phyloP scores from a whole-genome alignment of 2,888 invertebrate genomes.

The Hoplodrina ambigua region DNA sequence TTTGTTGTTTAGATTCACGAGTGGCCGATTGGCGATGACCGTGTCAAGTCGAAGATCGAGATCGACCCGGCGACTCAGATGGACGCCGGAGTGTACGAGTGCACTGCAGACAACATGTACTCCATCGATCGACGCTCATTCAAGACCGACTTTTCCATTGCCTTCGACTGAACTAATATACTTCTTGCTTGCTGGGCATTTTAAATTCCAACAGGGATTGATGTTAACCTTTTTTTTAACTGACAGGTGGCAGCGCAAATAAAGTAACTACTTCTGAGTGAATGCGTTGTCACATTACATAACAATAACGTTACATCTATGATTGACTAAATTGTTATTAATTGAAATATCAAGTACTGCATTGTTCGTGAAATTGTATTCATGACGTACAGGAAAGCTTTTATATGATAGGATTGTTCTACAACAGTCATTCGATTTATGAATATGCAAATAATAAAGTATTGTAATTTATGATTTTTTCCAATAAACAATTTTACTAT shows the following conservation, averaged over 20 bases:
- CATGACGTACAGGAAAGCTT: slow-evolving; percentile 9
- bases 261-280: slow-evolving; percentile 7
- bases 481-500: slow-evolving; percentile 35
- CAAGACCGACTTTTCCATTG: slow-evolving; percentile 97
- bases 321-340: slow-evolving; percentile 23
- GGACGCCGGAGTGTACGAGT: slow-evolving; percentile 98
- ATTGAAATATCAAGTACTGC: background rate
- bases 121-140: slow-evolving; percentile 97
- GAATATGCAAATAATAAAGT: slow-evolving; percentile 6
- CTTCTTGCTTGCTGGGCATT: slow-evolving; percentile 44
- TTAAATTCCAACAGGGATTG: slow-evolving; percentile 23
- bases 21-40: slow-evolving; percentile 95
- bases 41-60: slow-evolving; percentile 97
- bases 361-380: background rate
- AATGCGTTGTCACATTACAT: background rate
- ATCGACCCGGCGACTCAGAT: slow-evolving; percentile 98
- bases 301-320: background rate
- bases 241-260: background rate
- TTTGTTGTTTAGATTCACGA: slow-evolving; percentile 93
- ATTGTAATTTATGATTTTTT: slow-evolving; percentile 31
- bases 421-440: slow-evolving; percentile 1
- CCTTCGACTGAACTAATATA: slow-evolving; percentile 92
- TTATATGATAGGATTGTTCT: background rate
- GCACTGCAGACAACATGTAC: slow-evolving; percentile 98
- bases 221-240: slow-evolving; percentile 13